These are phyloP conservation scores for Boulengeromyrus knoepffleri DNA, from an alignment of 2,113 vertebrate genomes.

Conservation along the genomic window DNA sequence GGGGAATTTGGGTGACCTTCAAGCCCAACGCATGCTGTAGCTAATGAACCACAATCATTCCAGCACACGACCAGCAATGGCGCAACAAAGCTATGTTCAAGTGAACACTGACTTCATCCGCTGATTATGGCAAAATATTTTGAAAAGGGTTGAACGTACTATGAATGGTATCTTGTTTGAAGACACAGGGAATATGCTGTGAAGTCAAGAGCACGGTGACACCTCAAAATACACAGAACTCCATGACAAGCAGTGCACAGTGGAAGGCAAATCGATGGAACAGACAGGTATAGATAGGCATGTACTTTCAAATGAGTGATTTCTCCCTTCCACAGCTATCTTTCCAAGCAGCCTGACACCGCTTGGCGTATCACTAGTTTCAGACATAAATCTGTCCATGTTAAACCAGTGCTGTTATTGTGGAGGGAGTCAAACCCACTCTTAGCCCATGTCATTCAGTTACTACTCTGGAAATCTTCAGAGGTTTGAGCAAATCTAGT, in stretches of 20 bases:
- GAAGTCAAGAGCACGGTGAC: not conserved
- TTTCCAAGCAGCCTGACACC: not conserved
- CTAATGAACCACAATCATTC: not conserved
- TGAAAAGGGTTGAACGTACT: too few relatives aligned
- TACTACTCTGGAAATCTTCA: conserved; percentile 10
- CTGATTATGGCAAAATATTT: not conserved
- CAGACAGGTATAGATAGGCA: not conserved
- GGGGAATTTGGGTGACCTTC: not conserved
- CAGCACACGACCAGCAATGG: not conserved
- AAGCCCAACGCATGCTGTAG: not conserved
- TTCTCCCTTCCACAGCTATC: not conserved
- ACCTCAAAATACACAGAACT: not conserved
- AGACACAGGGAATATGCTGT: not conserved
- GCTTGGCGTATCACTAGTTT: not conserved
- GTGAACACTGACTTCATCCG: not conserved
- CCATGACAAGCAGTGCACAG: not conserved
- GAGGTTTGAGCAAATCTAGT: conserved; percentile 8
- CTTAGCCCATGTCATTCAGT: not conserved
- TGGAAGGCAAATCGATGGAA: not conserved
- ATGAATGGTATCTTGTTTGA: not conserved
- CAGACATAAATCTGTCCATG: conserved; percentile 17
- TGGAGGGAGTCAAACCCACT: conserved; percentile 15
- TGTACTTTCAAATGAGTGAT: not conserved
- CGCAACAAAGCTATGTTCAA: not conserved
- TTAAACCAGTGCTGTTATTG: not conserved